A percentile compares a stretch with the other conserved stretches of the same genome.
Evolutionary conservation across 2,888 invertebrate genomes (phyloP).

Genomic region (Apamea monoglypha): DNA sequence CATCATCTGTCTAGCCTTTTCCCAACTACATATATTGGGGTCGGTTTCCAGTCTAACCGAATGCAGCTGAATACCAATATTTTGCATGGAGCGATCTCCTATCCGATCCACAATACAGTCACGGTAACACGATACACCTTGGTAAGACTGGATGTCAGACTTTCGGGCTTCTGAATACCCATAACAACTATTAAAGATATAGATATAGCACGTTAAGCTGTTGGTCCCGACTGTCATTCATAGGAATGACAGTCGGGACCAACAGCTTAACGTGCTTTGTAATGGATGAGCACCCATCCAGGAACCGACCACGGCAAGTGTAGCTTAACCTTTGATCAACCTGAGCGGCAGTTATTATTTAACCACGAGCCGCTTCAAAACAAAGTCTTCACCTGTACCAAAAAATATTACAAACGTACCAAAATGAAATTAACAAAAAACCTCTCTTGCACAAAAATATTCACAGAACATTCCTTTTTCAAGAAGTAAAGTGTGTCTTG

Average conservation of each 20-base stretch:
- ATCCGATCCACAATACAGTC: not conserved
- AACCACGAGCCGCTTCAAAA: not conserved
- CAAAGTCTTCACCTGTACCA: not conserved
- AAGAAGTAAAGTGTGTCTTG: slow-evolving; percentile 43
- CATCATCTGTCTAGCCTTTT: no score
- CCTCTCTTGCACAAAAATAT: not conserved
- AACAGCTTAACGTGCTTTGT: not conserved
- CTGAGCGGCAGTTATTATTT: not conserved
- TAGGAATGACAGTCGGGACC: not conserved
- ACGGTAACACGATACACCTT: not conserved
- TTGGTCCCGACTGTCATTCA: not conserved
- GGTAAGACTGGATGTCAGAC: not conserved
- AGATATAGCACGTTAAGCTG: no score
- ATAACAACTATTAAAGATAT: not conserved
- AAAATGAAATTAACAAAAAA: not conserved
- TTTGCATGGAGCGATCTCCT: not conserved
- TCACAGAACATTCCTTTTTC: slow-evolving; percentile 17
- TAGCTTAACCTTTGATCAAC: not conserved
- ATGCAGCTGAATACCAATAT: no score
- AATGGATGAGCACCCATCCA: not conserved
- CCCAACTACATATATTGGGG: no score
- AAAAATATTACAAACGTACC: not conserved
- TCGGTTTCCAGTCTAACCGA: no score
- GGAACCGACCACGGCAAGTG: not conserved
- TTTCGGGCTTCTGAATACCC: not conserved